These are phyloP conservation scores for Paguma larvata DNA, from an alignment of 2,797 vertebrate species.

Conservation along the genomic window DNA sequence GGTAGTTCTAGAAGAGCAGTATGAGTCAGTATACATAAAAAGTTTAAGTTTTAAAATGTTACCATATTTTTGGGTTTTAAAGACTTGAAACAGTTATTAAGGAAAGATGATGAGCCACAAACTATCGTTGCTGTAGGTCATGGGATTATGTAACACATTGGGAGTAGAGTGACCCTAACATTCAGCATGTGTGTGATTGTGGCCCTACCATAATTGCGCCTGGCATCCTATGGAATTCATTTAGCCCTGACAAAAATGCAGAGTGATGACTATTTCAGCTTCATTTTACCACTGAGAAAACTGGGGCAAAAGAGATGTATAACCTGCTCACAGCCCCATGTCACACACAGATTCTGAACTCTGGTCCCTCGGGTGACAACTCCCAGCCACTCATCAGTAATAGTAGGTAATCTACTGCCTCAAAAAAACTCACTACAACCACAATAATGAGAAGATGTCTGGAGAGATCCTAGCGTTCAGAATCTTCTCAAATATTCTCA, in stretches of 20 bases:
- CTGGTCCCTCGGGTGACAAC: not conserved
- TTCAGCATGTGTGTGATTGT: not conserved
- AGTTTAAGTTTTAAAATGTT: not conserved
- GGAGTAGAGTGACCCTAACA: not conserved
- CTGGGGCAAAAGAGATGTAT: not conserved
- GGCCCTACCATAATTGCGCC: not conserved
- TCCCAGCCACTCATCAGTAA: not conserved
- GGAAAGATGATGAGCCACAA: not conserved
- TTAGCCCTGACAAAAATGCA: not conserved
- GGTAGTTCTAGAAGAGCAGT: not conserved
- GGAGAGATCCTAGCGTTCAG: not conserved
- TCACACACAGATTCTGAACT: not conserved
- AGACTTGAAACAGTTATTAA: not conserved
- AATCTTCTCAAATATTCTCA: not conserved
- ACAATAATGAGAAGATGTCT: not conserved
- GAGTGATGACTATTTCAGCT: not conserved
- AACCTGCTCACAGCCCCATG: not conserved
- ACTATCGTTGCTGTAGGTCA: not conserved
- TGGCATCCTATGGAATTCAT: not conserved
- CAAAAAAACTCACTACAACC: not conserved
- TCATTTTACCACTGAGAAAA: slow-evolving; percentile 2
- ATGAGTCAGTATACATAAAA: not conserved
- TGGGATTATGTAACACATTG: not conserved
- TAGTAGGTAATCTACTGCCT: not conserved
- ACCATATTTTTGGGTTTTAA: not conserved